Evolutionary conservation across 2,888 invertebrate species (phyloP).

Genomic region (Reticulitermes lucifugus): DNA sequence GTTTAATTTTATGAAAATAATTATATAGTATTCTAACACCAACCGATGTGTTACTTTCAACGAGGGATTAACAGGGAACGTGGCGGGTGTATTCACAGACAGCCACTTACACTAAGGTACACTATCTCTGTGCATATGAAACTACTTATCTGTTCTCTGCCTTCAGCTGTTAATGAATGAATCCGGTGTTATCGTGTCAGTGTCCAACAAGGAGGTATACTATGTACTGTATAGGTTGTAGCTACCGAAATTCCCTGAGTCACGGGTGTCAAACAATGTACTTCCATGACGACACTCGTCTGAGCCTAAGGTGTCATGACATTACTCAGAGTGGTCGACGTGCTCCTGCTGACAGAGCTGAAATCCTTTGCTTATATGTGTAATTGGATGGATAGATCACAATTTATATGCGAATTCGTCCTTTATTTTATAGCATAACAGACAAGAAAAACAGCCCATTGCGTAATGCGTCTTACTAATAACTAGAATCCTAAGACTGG

Average conservation of each 20-base stretch:
- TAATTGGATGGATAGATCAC: background rate
- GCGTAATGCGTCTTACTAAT: too few species aligned
- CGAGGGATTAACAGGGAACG: too few species aligned
- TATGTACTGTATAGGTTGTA: background rate
- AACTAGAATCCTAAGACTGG: too few species aligned
- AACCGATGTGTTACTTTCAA: too few species aligned
- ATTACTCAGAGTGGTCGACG: too few species aligned
- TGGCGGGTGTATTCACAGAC: background rate
- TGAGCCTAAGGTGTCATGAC: background rate
- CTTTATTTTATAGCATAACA: too few species aligned
- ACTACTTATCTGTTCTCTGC: background rate
- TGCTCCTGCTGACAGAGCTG: too few species aligned
- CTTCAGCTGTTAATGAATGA: conserved; percentile 6
- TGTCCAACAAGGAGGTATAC: background rate
- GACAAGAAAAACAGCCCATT: too few species aligned
- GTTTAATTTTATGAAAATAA: too few species aligned
- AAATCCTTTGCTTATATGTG: background rate
- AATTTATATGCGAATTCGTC: background rate
- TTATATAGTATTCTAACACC: too few species aligned
- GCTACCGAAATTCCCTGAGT: background rate
- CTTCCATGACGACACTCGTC: background rate
- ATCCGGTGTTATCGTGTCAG: background rate
- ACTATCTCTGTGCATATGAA: background rate
- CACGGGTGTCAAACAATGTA: background rate
- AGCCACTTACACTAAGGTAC: background rate